A percentile compares a stretch with the other conserved stretches of the same genome.
phyloP scores from a whole-genome alignment of 2,888 invertebrate species.

The Brachypalpus laphriformis region DNA sequence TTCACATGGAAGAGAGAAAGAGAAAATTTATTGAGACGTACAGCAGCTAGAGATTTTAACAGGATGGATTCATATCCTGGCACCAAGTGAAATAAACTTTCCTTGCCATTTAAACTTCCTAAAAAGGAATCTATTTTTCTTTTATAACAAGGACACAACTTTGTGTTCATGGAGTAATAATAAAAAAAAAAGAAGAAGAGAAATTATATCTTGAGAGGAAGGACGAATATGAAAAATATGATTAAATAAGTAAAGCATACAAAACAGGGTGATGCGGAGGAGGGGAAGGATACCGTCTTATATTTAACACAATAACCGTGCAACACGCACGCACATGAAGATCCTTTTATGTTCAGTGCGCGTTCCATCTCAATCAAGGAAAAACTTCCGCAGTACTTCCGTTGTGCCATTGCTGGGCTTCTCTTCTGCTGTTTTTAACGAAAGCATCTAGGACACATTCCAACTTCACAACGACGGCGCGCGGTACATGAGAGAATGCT shows the following conservation, averaged over 20 bases:
- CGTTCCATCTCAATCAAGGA: slow-evolving; percentile 60
- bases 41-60: background rate
- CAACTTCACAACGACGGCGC: background rate
- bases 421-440: slow-evolving; percentile 1
- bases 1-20: too few species aligned
- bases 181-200: background rate
- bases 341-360: slow-evolving; percentile 38
- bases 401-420: slow-evolving; percentile 1
- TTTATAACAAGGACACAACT: slow-evolving; percentile 25
- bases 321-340: slow-evolving; percentile 44
- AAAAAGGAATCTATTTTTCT: background rate
- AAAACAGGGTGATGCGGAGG: background rate
- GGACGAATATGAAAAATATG: slow-evolving; percentile 42
- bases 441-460: slow-evolving; percentile 47
- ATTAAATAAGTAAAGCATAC: slow-evolving; percentile 39
- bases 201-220: background rate
- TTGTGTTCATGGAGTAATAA: background rate
- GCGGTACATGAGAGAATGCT: slow-evolving; percentile 45
- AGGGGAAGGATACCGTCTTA: background rate
- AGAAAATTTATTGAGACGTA: slow-evolving; percentile 40
- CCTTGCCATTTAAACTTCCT: slow-evolving; percentile 5
- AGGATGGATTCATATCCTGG: slow-evolving; percentile 25
- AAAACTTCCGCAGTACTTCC: slow-evolving; percentile 63
- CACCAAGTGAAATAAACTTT: slow-evolving; percentile 16
- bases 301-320: slow-evolving; percentile 47